Conservation (phyloP, 2,888 invertebrate species). For the Yponomeuta cagnagella region DNA sequence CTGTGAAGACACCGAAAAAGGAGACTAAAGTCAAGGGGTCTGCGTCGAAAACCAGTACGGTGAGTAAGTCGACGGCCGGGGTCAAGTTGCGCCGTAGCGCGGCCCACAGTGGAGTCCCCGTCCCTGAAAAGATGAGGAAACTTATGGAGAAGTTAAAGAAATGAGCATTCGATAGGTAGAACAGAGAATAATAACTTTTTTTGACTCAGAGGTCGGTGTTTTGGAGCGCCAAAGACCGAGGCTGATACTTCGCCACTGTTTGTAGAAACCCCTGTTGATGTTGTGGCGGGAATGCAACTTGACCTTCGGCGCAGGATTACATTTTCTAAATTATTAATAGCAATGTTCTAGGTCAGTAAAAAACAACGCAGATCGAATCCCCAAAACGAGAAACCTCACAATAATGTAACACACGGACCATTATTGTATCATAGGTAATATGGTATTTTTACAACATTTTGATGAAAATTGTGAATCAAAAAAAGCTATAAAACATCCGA, state of each 20-base stretch:
- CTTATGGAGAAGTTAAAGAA: constrained; percentile 40
- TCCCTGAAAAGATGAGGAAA: constrained; percentile 57
- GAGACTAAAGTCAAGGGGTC: background rate
- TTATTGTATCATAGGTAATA: constrained; percentile 43
- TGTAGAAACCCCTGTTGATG: background rate
- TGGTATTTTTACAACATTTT: constrained; percentile 57
- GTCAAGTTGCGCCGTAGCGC: constrained; percentile 33
- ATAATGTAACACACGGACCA: constrained; percentile 64
- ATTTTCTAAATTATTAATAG: background rate
- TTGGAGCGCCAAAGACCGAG: background rate
- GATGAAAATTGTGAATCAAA: constrained; percentile 31
- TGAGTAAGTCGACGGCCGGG: constrained; percentile 20
- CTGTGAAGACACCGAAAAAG: background rate
- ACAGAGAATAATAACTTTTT: background rate
- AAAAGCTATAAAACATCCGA: constrained; percentile 31
- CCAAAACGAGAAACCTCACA: constrained; percentile 33
- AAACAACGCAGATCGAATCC: constrained; percentile 26
- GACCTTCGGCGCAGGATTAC: background rate
- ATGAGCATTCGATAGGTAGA: constrained; percentile 20
- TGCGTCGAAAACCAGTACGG: constrained; percentile 22
- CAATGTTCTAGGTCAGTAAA: background rate
- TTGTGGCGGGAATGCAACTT: background rate
- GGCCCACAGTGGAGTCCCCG: constrained; percentile 54
- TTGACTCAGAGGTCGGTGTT: too few relatives aligned
- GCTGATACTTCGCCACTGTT: too few relatives aligned